These are phyloP conservation scores for Balearica regulorum DNA, from an alignment of 2,797 vertebrate genomes.

Conservation along the genomic window DNA sequence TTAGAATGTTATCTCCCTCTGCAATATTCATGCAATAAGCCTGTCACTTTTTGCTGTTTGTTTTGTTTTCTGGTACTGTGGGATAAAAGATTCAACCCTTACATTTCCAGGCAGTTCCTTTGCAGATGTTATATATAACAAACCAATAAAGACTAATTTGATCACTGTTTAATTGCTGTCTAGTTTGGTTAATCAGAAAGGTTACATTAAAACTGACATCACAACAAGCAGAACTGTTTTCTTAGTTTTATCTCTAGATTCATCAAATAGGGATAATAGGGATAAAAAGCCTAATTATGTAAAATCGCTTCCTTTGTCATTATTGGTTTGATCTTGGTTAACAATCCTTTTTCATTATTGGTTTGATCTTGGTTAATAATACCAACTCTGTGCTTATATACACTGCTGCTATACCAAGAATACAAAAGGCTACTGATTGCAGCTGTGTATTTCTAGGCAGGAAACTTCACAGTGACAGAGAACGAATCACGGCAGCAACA, in stretches of 20 bases:
- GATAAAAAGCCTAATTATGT: neutral
- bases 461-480: neutral
- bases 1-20: neutral
- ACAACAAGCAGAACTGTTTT: neutral
- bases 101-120: neutral
- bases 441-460: neutral
- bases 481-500: neutral
- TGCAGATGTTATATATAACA: neutral
- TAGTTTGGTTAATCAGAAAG: neutral
- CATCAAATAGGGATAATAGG: neutral
- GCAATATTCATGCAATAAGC: neutral
- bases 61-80: neutral
- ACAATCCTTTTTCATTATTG: neutral
- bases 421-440: neutral
- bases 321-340: neutral
- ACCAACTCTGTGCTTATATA: neutral
- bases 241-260: neutral
- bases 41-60: neutral
- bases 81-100: neutral
- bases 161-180: neutral
- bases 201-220: slow-evolving; percentile 3
- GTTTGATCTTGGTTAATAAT: neutral
- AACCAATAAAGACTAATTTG: slow-evolving; percentile 18
- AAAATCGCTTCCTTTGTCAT: neutral
- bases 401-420: neutral